Percentiles rank a stretch among this genome's conserved stretches.
These are phyloP conservation scores for Drosophila ambigua DNA, from an alignment of 1,140 invertebrate species.

Conservation along the genomic window DNA sequence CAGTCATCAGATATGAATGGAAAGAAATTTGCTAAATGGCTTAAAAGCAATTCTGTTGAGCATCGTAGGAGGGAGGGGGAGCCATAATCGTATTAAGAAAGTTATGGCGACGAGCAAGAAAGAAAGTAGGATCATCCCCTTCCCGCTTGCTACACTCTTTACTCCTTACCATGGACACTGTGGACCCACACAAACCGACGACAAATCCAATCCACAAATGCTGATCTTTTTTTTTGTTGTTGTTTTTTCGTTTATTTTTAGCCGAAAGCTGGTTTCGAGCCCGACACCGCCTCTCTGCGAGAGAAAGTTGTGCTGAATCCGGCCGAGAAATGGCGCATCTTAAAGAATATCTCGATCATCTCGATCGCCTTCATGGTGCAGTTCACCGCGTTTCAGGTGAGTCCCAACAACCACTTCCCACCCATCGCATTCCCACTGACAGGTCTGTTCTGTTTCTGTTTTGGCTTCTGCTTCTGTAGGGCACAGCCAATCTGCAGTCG, in stretches of 20 bases:
- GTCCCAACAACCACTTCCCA: neutral
- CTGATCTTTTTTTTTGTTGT: slow-evolving; percentile 28
- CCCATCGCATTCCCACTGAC: no score
- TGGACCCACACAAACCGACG: neutral
- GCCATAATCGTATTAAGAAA: slow-evolving; percentile 16
- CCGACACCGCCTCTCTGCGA: slow-evolving; percentile 83
- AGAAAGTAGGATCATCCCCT: slow-evolving; percentile 38
- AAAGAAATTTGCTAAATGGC: slow-evolving; percentile 32
- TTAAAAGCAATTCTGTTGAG: neutral
- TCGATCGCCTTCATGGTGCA: slow-evolving; percentile 96
- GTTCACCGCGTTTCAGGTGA: slow-evolving; percentile 93
- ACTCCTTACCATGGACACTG: slow-evolving; percentile 12
- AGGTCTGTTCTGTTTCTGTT: slow-evolving; percentile 10
- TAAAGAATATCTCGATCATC: slow-evolving; percentile 94
- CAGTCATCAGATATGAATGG: neutral
- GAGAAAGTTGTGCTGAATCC: slow-evolving; percentile 91
- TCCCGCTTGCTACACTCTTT: neutral
- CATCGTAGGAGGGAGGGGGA: no score
- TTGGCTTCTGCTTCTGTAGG: slow-evolving; percentile 83
- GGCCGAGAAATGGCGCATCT: slow-evolving; percentile 93
- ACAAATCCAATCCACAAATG: slow-evolving; percentile 13
- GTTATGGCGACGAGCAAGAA: slow-evolving; percentile 21
- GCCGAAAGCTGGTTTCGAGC: slow-evolving; percentile 83
- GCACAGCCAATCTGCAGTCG: slow-evolving; percentile 94
- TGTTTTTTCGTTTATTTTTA: slow-evolving; percentile 63